Evolutionary conservation across 2,113 vertebrate genomes (phyloP), one percentile per base, ranked within the genome.

Genomic region (Syngnathoides biaculeatus): DNA sequence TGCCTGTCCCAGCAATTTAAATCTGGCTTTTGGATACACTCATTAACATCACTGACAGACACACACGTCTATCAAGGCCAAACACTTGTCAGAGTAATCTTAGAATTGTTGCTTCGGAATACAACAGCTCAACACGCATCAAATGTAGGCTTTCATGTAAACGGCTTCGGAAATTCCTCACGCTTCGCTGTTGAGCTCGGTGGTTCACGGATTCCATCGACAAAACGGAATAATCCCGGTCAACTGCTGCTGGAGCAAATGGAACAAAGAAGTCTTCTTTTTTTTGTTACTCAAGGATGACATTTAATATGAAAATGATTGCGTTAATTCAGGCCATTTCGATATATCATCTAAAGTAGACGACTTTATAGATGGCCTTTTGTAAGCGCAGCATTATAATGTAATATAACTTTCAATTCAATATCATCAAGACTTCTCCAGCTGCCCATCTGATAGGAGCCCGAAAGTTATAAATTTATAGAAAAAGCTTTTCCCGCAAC

Each of bases 21-120:
- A 83, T 89, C 76, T 74, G 78, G 84, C 76, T 74, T 83, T 73
- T 75, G 61, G 82, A 84, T 53, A 45, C 74, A 65, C 78, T 86
- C 84, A 84, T 84, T 82, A 84, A 78, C 79, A 81, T 78, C 75
- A 71, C 12, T 72, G 65, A 67, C n/a, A 20, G 1, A 48, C 67
- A 69, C 12, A 45, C 60, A 19, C 45, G 57, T 84, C 80, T 70
- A 72, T 84, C 81, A 84, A 73, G 72, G 78, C 69, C 79, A 85
- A 84, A 80, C 77, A 73, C 82, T 85, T 85, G 82, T 86, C 89
- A 86, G 66, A 72, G 76, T 84, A 78, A 85, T 83, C 78, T 82
- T 74, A 78, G 70, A 80, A 86, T 80, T 75, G 73, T 87, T 85
- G 86, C 84, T 74, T 67, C 65, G 73, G 65, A 80, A 81, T 82